Evolutionary conservation across 2,113 vertebrate species (phyloP), one percentile per base, ranked within the genome.

Genomic region (Equus przewalskii): DNA sequence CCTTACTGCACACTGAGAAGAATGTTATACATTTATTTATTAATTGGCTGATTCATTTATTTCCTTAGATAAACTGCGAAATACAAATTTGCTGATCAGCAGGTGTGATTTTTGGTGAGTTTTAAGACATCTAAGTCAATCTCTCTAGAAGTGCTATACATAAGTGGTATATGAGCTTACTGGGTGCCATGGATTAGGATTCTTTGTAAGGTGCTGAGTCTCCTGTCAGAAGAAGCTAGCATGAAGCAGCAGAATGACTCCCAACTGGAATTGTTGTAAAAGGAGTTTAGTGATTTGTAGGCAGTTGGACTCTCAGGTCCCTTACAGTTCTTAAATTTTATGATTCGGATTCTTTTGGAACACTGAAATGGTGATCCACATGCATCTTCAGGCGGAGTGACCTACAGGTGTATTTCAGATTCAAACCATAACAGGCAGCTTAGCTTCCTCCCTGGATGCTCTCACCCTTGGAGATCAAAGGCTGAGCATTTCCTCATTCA

Each of bases 401-500:
- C 90, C 90, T 7, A 69, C 97, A 95, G 92, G 89, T 90, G 54
- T 28, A 85, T 83, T 97, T 98, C 18, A 93, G 86, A 94, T 97
- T 96, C 90, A 75, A 93, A 96, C 98, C 96, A 91, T 82, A 78
- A 81, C 64, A 64, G 30, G 92, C 95, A 95, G 30, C 95, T 94
- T 88, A 96, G 97, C 80, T 84, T 91, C 97, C 75, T 92, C 96
- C 90, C 79, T 11, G 15, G 70, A 80, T 19, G 92, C 93, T 93
- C 96, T 97, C 56, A 24, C 95, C 92, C 0, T 6, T 54, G 22
- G 97, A 97, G 97, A 98, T 98, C 95, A 98, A 98, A 99, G 98
- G 97, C 98, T 97, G 95, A 98, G 89, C 93, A 80, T 91, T 80
- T 97, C 80, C 87, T 82, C 96, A 96, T 98, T 98, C 97, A 94